These are phyloP conservation scores for Jacana jacana DNA, from an alignment of 2,113 vertebrate species.

Conservation along the genomic window DNA sequence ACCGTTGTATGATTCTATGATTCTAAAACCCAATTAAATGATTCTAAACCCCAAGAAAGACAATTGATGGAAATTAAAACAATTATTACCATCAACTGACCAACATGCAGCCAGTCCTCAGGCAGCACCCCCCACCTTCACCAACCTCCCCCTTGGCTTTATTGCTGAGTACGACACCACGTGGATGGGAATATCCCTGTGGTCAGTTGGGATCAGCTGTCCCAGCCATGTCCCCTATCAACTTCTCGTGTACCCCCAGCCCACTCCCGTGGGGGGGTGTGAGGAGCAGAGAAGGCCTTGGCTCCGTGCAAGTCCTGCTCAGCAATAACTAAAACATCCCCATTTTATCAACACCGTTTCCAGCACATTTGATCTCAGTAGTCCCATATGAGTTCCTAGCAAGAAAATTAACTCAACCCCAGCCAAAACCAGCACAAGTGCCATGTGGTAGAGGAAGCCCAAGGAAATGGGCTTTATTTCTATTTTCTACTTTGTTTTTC, in stretches of 20 bases:
- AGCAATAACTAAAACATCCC: neutral
- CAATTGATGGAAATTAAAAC: neutral
- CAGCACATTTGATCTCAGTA: too few relatives aligned
- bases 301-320: neutral
- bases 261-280: neutral
- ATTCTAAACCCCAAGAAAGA: neutral
- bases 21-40: too few relatives aligned
- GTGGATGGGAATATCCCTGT: neutral
- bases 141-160: fast-evolving
- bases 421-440: neutral
- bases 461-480: neutral
- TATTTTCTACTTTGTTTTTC: too few relatives aligned
- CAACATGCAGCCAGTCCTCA: neutral
- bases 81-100: neutral
- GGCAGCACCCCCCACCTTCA: neutral
- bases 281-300: neutral
- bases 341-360: neutral
- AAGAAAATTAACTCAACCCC: neutral
- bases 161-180: neutral
- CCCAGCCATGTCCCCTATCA: neutral
- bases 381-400: neutral
- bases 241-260: neutral
- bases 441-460: neutral
- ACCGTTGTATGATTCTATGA: too few relatives aligned
- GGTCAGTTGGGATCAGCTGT: neutral